A percentile compares a stretch with the other conserved stretches of the same genome.
Conservation (phyloP, 2,888 invertebrate species). For the Unio delphinus region DNA sequence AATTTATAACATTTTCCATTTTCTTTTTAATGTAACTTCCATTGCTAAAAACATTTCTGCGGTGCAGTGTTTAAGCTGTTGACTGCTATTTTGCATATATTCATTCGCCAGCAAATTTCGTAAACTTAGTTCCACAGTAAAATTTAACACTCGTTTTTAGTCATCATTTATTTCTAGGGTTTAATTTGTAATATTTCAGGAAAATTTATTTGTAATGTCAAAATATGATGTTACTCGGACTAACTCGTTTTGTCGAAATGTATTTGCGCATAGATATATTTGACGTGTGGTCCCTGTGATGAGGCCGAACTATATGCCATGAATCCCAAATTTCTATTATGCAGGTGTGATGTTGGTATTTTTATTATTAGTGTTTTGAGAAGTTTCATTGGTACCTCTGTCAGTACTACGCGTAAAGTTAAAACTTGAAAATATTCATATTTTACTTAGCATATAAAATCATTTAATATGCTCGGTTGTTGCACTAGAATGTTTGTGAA, state of each 20-base stretch:
- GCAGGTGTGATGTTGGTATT: conserved; percentile 43
- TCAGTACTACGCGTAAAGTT: no score
- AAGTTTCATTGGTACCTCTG: no score
- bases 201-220: not conserved
- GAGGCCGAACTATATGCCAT: conserved; percentile 33
- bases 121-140: conserved; percentile 8
- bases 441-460: no score
- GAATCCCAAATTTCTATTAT: conserved; percentile 48
- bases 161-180: not conserved
- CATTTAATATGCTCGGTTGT: no score
- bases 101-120: conserved; percentile 15
- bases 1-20: no score
- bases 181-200: not conserved
- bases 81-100: conserved; percentile 55
- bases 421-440: no score
- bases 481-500: no score
- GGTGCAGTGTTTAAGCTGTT: conserved; percentile 6
- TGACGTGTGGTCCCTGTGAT: conserved; percentile 35
- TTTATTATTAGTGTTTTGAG: no score
- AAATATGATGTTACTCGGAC: not conserved
- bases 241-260: no score
- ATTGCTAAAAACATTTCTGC: not conserved
- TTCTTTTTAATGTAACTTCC: no score
- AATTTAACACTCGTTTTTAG: conserved; percentile 1
- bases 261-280: conserved; percentile 28